Evolutionary conservation across 2,888 invertebrate genomes (phyloP).

Genomic region (Ennomos fuscantarius): DNA sequence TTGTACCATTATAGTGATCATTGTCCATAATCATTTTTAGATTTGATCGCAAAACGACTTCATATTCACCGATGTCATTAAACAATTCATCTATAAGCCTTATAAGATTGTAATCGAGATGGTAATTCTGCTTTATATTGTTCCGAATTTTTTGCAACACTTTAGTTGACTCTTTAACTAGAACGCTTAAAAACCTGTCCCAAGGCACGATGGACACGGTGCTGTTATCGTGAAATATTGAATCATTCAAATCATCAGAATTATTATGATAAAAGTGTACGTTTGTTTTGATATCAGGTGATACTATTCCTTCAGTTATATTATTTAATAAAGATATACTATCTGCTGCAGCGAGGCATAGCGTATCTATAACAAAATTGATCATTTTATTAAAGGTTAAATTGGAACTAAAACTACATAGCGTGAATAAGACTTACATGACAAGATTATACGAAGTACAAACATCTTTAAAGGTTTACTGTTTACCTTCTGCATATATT

Average conservation of each 20-base stretch:
- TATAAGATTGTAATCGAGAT: conserved; percentile 20
- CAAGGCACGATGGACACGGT: conserved; percentile 13
- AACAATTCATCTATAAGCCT: conserved; percentile 10
- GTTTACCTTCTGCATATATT: not conserved
- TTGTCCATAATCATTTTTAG: conserved; percentile 13
- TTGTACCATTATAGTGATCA: conserved; percentile 16
- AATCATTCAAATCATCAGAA: not conserved
- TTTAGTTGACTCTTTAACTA: conserved; percentile 5
- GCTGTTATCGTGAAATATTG: not conserved
- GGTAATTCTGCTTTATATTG: conserved; percentile 21
- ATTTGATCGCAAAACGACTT: conserved; percentile 3
- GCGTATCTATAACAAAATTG: conserved; percentile 15
- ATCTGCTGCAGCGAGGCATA: conserved; percentile 7
- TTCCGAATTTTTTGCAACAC: conserved; percentile 15
- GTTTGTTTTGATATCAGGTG: conserved; percentile 3
- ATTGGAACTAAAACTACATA: too few relatives aligned
- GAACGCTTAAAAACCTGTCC: conserved; percentile 10
- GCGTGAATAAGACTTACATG: conserved; percentile 11
- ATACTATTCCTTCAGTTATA: not conserved
- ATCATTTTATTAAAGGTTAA: not conserved
- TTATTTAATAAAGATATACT: too few relatives aligned
- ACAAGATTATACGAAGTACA: conserved; percentile 2
- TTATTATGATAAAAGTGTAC: not conserved
- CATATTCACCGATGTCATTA: conserved; percentile 15
- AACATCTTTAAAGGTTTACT: conserved; percentile 10